Percentiles rank a stretch among this genome's conserved stretches.
Conservation (phyloP, 92 coral and sea anemone genomes). For the Porites divaricata region DNA sequence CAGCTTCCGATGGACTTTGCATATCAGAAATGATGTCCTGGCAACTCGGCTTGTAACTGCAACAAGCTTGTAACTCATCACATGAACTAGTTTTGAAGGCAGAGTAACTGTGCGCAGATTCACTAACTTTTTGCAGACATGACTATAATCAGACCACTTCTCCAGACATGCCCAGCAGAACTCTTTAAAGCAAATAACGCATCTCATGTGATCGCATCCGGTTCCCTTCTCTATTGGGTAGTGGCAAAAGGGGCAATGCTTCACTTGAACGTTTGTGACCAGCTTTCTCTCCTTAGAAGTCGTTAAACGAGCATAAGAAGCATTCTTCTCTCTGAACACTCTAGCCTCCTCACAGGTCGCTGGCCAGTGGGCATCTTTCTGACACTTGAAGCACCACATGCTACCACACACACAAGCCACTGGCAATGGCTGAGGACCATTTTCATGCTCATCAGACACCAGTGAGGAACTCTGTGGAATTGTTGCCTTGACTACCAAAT, state of each 20-base stretch:
- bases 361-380: constrained; percentile 85
- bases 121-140: not conserved
- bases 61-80: constrained; percentile 24
- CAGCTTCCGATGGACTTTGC: constrained; percentile 36
- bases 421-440: constrained; percentile 50
- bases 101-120: constrained; percentile 59
- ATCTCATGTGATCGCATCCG: constrained; percentile 85
- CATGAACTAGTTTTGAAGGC: not conserved
- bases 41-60: constrained; percentile 68
- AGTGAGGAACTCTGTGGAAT: not conserved
- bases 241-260: constrained; percentile 86
- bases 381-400: constrained; percentile 78
- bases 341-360: constrained; percentile 77
- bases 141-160: not conserved
- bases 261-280: constrained; percentile 75
- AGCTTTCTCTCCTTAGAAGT: constrained; percentile 15
- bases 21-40: constrained; percentile 39
- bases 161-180: constrained; percentile 83
- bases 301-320: constrained; percentile 34
- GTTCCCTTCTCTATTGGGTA: constrained; percentile 86
- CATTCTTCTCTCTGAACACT: constrained; percentile 51
- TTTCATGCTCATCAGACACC: not conserved
- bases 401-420: constrained; percentile 72
- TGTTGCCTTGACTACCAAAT: constrained; percentile 47
- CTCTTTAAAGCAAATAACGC: constrained; percentile 63